Evolutionary conservation across 2,888 invertebrate species (phyloP).

Genomic region (Pasiphila rectangulata): DNA sequence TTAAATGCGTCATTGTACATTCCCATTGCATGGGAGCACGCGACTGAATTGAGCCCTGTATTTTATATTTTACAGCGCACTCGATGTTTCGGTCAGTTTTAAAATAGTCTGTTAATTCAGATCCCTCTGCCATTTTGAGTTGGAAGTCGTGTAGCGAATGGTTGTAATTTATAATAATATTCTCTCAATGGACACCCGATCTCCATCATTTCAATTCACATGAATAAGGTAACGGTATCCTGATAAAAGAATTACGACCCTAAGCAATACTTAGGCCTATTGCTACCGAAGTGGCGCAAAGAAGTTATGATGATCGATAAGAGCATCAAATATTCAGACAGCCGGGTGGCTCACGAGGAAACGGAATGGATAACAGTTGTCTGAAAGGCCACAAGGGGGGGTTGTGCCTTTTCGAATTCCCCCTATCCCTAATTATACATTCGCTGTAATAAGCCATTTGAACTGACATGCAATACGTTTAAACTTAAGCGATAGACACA

Average conservation of each 20-base stretch:
- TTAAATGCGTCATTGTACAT: slow-evolving; percentile 65
- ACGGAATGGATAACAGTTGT: slow-evolving; percentile 68
- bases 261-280: slow-evolving; percentile 3
- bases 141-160: no score
- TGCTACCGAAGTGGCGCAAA: slow-evolving; percentile 47
- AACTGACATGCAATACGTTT: slow-evolving; percentile 21
- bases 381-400: slow-evolving; percentile 68
- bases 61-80: slow-evolving; percentile 15
- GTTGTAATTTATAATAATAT: no score
- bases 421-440: slow-evolving; percentile 53
- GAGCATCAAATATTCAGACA: slow-evolving; percentile 75
- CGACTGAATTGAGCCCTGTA: slow-evolving; percentile 36
- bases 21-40: slow-evolving; percentile 55
- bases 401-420: slow-evolving; percentile 47
- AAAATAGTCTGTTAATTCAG: no score
- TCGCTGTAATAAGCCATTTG: slow-evolving; percentile 40
- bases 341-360: slow-evolving; percentile 60
- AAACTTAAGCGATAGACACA: neutral
- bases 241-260: neutral
- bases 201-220: no score
- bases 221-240: no score
- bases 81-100: slow-evolving; percentile 8
- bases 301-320: slow-evolving; percentile 79
- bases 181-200: no score
- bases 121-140: no score